Evolutionary conservation across 2,113 vertebrate genomes (phyloP), one percentile per base, ranked within the genome.

Genomic region (Poeciliopsis retropinna): DNA sequence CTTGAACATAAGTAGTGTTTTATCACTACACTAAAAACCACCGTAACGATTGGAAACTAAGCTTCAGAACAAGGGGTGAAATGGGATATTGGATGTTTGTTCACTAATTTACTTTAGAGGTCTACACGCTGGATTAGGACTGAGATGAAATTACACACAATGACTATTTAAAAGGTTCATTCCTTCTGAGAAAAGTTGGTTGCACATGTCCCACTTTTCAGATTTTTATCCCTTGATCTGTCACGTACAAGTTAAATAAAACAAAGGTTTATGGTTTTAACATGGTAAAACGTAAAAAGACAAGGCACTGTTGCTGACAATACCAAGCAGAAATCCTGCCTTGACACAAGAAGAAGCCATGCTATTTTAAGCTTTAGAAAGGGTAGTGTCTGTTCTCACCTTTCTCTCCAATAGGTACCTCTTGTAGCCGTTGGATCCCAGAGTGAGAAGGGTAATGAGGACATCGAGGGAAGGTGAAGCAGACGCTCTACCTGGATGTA

Each of bases 391-490:
- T n/a, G 0, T 3, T 22, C 82, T 94, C 90, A 99, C 98, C 96
- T 98, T 99, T 79, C 97, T 95, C 76, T 99, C 96, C 76, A 95
- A 95, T 80, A 99, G 90, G 62, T 99, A 95, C 62, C 93, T 95
- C 92, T 95, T 97, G 88, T 98, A 99, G 81, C 98, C 97, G n/a
- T 70, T 96, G 80, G 95, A 87, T 73, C 98, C 98, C 60, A 99
- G 94, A 62, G 96, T 96, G 71, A 99, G 93, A 74, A 99, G 93
- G 2, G 98, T 99, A 83, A 99, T 98, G 77, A 99, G 96, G 83
- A 97, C 93, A 64, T 99, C 98, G 75, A 98, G 94, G 65, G 98
- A 98, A 65, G 98, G 98, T 8, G 98, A 97, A 0, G 97, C 96
- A 1, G 98, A 99, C 3, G 98, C 98, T 90, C 98, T 96, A 82